Conservation (phyloP, 2,113 vertebrate species). For the Pituophis catenifer region DNA sequence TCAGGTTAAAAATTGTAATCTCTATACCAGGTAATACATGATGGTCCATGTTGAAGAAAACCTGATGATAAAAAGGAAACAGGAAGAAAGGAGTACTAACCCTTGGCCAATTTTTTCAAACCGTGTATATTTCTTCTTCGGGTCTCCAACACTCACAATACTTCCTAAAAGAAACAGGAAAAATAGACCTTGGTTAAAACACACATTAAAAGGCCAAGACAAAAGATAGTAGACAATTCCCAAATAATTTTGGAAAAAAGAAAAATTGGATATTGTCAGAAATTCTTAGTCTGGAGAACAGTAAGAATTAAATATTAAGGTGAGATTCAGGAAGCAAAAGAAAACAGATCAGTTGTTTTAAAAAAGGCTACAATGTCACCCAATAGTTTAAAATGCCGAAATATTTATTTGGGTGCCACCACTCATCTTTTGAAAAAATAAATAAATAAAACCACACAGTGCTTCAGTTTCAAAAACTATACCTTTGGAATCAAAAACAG, state of each 20-base stretch:
- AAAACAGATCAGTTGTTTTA: background rate
- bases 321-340: background rate
- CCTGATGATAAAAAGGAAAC: background rate
- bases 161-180: conserved; percentile 77
- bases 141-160: conserved; percentile 96
- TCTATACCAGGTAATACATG: background rate
- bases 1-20: background rate
- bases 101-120: conserved; percentile 99
- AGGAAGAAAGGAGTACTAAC: conserved; percentile 72
- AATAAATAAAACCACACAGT: background rate
- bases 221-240: background rate
- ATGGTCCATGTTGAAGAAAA: background rate
- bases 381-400: background rate
- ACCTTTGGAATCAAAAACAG: background rate
- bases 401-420: background rate
- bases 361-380: background rate
- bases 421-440: background rate
- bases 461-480: background rate
- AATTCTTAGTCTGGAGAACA: background rate
- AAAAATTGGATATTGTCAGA: background rate
- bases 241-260: background rate
- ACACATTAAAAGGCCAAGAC: background rate
- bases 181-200: conserved; percentile 1
- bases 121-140: conserved; percentile 97
- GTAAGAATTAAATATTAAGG: background rate